Base-by-base conservation (phyloP, 2,888 invertebrate species). In the Altica lythri region DNA sequence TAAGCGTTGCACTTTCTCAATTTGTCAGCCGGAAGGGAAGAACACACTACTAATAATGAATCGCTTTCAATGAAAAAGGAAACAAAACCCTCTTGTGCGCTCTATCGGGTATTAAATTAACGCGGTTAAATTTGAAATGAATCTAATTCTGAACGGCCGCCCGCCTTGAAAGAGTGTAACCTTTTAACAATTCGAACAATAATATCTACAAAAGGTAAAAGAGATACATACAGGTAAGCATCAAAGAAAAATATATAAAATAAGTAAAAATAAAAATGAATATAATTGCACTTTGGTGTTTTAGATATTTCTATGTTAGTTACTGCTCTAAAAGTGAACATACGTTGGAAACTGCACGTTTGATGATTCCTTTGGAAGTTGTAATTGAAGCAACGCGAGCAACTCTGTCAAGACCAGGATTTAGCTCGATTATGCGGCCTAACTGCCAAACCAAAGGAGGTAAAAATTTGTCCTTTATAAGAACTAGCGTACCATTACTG, bases 401-500 rank as follows among this genome's bases (percentile, higher is more conserved):
- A 2, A 30, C 12, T 30, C 2, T 9, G 12, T 30, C 30, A 12
- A 1, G 10, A 1, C 34, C 29, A 10, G 18, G 17, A 14, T 14
- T 4, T 2, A 14, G 16, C 9, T 34, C 16, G 4, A 14, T 2
- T 14, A 34, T 9, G 2, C 48, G 42, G 2, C 51, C 57, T 22
- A 57, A 19, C 10, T 32, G 17, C 53, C 50, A 57, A 16, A 46
- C 14, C 9, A 57, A 17, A 4, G 55, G 55, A 32, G 59, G 57
- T n/a, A n/a, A n/a, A 10, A 16, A 22, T 8, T 42, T 32, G 17
- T 60, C 49, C 10, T 53, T 60, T 52, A 57, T 47, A 2, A 60
- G 16, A 12, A 59, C 58, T 10, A 59, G 16, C 18, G 42, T 48
- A 32, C 54, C 49, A 12, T 42, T 30, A 30, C 47, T 34, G 30